phyloP scores from a whole-genome alignment of 2,888 invertebrate genomes.

The Digitonthophagus gazella region DNA sequence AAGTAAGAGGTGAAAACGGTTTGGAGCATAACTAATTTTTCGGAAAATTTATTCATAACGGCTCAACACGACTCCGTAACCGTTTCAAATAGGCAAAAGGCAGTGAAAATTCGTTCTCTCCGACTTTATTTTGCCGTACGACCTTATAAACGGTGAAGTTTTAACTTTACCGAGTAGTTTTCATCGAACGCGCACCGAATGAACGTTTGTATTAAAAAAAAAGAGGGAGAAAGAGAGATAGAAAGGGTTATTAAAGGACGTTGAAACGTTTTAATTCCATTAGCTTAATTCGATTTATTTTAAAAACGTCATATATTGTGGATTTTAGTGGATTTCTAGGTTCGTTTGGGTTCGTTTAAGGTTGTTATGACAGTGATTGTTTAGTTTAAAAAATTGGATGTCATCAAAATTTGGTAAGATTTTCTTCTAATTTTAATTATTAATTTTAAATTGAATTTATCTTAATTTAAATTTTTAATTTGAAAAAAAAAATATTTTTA shows the following conservation, averaged over 20 bases:
- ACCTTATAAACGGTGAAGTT: neutral
- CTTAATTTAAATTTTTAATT: too few relatives aligned
- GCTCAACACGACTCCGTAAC: too few relatives aligned
- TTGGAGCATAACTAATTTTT: too few relatives aligned
- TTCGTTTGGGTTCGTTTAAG: too few relatives aligned
- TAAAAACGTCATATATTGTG: too few relatives aligned
- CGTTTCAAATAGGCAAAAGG: neutral
- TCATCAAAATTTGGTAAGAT: slow-evolving; percentile 23
- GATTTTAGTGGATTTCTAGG: too few relatives aligned
- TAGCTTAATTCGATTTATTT: too few relatives aligned
- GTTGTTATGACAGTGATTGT: slow-evolving; percentile 14
- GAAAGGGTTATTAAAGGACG: too few relatives aligned
- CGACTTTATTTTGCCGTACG: neutral
- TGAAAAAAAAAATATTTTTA: too few relatives aligned
- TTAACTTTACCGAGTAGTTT: neutral
- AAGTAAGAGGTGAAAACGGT: too few relatives aligned
- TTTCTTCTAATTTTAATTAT: slow-evolving; percentile 1
- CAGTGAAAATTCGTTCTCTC: neutral
- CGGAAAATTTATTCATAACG: neutral
- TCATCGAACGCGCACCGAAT: neutral
- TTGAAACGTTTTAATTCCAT: too few relatives aligned
- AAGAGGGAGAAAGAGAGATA: neutral
- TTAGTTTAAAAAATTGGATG: slow-evolving; percentile 20
- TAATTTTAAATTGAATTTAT: neutral
- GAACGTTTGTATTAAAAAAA: neutral